Conservation (phyloP, 35 echinoderm and acorn worm genomes). For the Chiridota heheva region DNA sequence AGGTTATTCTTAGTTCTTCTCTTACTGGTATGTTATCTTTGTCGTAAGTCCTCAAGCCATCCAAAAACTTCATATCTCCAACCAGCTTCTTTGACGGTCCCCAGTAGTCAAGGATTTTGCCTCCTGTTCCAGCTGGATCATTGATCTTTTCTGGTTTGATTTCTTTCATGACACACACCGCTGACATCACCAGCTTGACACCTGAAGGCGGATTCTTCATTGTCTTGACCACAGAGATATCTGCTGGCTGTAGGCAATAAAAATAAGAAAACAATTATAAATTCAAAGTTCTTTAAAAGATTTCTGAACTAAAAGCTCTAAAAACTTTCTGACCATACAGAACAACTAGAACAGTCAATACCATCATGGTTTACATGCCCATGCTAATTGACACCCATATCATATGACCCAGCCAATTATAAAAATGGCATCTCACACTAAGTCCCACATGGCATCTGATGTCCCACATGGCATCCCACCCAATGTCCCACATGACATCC, state of each 20-base stretch:
- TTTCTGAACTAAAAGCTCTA: no score
- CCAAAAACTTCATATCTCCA: conserved; percentile 98
- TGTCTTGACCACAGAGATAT: conserved; percentile 94
- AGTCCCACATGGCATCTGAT: no score
- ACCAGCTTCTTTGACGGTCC: conserved; percentile 91
- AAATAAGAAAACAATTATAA: neutral
- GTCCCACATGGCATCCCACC: no score
- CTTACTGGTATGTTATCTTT: conserved; percentile 91
- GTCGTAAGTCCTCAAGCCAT: conserved; percentile 79
- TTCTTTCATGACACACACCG: conserved; percentile 77
- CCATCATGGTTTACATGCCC: no score
- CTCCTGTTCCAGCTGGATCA: conserved; percentile 94
- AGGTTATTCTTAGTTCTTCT: no score
- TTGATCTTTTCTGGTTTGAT: conserved; percentile 94
- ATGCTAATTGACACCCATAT: no score
- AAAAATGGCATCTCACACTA: no score
- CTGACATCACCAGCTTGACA: conserved; percentile 88
- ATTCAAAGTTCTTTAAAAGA: neutral
- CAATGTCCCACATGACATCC: no score
- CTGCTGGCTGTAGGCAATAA: conserved; percentile 56
- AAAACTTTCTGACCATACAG: no score
- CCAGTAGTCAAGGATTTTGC: conserved; percentile 99
- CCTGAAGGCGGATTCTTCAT: conserved; percentile 93
- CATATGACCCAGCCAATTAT: no score
- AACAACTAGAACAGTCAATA: no score